These are phyloP conservation scores for Acleris emargana DNA, from an alignment of 2,888 invertebrate genomes.

Conservation along the genomic window DNA sequence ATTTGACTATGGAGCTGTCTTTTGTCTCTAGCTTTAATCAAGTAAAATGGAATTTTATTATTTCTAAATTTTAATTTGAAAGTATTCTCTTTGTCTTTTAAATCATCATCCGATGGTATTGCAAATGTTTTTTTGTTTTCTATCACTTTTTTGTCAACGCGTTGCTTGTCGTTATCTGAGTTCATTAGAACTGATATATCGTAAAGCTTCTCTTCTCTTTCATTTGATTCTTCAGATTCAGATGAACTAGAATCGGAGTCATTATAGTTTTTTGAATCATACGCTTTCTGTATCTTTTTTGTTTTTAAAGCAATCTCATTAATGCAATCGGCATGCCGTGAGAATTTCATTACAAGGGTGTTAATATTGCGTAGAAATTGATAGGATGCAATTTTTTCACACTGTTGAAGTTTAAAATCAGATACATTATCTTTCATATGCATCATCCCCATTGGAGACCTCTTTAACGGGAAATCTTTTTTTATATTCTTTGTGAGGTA, in stretches of 20 bases:
- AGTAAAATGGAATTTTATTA: not conserved
- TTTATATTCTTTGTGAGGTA: too few relatives aligned
- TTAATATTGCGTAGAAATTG: conserved; percentile 5
- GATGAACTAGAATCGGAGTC: too few relatives aligned
- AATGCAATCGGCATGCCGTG: not conserved
- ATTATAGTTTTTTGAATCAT: not conserved
- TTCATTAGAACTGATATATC: too few relatives aligned
- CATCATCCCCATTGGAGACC: too few relatives aligned
- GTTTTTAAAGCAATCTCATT: not conserved
- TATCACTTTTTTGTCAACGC: not conserved
- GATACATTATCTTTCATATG: not conserved
- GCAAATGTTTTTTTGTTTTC: not conserved
- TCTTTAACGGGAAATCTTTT: too few relatives aligned
- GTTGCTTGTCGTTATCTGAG: too few relatives aligned
- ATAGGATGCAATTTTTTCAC: conserved; percentile 7
- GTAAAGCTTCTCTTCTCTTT: too few relatives aligned
- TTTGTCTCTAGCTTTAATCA: not conserved
- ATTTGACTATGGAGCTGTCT: too few relatives aligned
- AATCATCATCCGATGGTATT: not conserved
- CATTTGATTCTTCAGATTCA: too few relatives aligned
- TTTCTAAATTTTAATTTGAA: not conserved
- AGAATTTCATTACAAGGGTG: not conserved
- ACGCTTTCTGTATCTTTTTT: not conserved
- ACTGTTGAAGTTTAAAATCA: not conserved
- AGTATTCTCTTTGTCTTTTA: not conserved